Percentiles rank a stretch among this genome's conserved stretches.
Conservation (phyloP, 2,113 vertebrate genomes). For the Cinclus cinclus region DNA sequence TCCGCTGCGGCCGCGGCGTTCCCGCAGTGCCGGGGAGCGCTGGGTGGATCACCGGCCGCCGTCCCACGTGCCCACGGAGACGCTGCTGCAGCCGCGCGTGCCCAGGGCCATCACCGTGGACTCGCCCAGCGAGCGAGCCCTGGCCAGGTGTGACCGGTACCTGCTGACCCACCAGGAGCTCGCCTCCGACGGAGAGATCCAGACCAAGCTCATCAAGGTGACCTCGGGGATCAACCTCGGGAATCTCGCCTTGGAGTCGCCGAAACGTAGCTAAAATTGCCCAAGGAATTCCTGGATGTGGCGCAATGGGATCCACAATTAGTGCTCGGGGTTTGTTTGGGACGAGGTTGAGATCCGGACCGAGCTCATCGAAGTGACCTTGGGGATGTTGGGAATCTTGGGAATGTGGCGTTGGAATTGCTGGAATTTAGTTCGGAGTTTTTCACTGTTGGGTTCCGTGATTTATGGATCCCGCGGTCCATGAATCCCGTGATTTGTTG, state of each 20-base stretch:
- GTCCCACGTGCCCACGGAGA: slow-evolving; percentile 86
- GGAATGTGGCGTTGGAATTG: not conserved
- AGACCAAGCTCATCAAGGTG: slow-evolving; percentile 95
- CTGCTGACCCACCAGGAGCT: slow-evolving; percentile 96
- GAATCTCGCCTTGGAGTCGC: not conserved
- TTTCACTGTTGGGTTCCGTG: fast-evolving
- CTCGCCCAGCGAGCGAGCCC: slow-evolving; percentile 84
- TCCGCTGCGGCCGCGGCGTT: not conserved
- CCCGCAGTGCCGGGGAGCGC: not conserved
- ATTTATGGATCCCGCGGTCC: not conserved
- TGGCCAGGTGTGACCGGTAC: slow-evolving; percentile 95
- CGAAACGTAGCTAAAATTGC: too few relatives aligned
- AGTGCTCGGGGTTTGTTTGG: not conserved
- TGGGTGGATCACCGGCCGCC: slow-evolving; percentile 86
- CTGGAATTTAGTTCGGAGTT: too few relatives aligned
- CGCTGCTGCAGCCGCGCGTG: slow-evolving; percentile 90
- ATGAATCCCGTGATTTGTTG: not conserved
- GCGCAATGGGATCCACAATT: too few relatives aligned
- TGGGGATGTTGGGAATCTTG: not conserved
- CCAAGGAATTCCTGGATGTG: too few relatives aligned
- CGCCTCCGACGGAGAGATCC: slow-evolving; percentile 93
- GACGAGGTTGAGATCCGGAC: not conserved
- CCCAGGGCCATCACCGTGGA: slow-evolving; percentile 88
- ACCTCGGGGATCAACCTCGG: fast-evolving
- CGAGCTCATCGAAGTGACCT: not conserved